Evolutionary conservation across 2,888 invertebrate genomes (phyloP), one percentile per base, ranked within the genome.

Genomic region (Hypercompe scribonia): DNA sequence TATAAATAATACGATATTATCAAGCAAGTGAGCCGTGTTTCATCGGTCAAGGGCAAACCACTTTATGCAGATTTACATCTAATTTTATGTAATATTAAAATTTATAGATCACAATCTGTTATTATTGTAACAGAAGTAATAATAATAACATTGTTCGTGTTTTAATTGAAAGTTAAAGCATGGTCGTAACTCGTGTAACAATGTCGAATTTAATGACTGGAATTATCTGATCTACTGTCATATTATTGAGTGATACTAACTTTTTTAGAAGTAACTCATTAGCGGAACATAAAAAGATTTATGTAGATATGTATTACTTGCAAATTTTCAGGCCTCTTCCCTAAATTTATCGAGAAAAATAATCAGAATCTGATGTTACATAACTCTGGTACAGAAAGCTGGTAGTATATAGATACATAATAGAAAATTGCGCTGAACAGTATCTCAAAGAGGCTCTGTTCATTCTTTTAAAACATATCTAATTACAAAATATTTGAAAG

Each of bases 61-160:
- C 74, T 78, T 77, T 81, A 81, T 77, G 58, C 33, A 78, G 77
- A 80, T 78, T 74, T 72, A 70, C 77, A 77, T 83, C 77, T 77
- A 46, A 39, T 65, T 61, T 70, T 76, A 75, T 75, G 71, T 74
- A 68, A 81, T 80, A 78, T 74, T 78, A 33, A 72, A 78, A 69
- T 70, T 15, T 63, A 70, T 71, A 68, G 81, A 83, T 78, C 72
- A 71, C 50, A 74, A 83, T 82, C 78, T 71, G 15, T 70, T 75
- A 76, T 74, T 77, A 78, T 71, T 71, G 71, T 70, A 33, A 42
- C 31, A 36, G 50, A 42, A 65, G 65, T 71, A 71, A 66, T 71
- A 71, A 71, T 68, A 70, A 70, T 72, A 70, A 34, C 7, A 13
- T 4, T 46, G 69, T 68, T 68, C 65, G 54, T 61, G 8, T 69